These are phyloP conservation scores for Apamea anceps DNA, from an alignment of 2,888 invertebrate genomes.

Conservation along the genomic window DNA sequence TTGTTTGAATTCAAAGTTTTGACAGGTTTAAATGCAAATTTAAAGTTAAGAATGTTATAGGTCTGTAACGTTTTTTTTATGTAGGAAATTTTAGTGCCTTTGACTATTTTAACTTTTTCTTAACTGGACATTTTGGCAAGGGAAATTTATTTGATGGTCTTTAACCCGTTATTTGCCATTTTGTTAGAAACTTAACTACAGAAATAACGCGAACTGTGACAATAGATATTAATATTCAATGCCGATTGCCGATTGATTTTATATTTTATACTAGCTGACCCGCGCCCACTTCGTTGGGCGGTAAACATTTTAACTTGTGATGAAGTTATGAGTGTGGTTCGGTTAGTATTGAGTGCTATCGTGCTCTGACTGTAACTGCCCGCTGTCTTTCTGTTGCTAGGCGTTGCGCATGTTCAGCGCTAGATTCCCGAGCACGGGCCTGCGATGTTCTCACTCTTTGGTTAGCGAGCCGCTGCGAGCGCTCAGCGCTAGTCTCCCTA, in stretches of 20 bases:
- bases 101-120: neutral
- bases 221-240: constrained; percentile 18
- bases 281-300: too few species aligned
- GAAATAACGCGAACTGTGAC: neutral
- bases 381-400: too few species aligned
- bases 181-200: neutral
- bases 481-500: too few species aligned
- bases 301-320: too few species aligned
- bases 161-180: constrained; percentile 13
- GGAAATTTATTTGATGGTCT: constrained; percentile 23
- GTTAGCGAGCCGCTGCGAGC: too few species aligned
- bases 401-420: too few species aligned
- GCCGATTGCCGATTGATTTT: neutral
- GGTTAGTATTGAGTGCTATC: too few species aligned
- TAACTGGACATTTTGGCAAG: neutral
- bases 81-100: constrained; percentile 13
- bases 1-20: constrained; percentile 18
- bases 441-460: too few species aligned
- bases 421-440: too few species aligned
- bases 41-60: neutral
- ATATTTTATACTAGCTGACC: too few species aligned
- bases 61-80: constrained; percentile 25
- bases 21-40: constrained; percentile 19
- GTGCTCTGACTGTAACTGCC: too few species aligned
- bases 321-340: too few species aligned